A percentile compares a stretch with the other conserved stretches of the same genome.
Conservation (phyloP, 2,888 invertebrate genomes). For the Falcaria lacertinaria region DNA sequence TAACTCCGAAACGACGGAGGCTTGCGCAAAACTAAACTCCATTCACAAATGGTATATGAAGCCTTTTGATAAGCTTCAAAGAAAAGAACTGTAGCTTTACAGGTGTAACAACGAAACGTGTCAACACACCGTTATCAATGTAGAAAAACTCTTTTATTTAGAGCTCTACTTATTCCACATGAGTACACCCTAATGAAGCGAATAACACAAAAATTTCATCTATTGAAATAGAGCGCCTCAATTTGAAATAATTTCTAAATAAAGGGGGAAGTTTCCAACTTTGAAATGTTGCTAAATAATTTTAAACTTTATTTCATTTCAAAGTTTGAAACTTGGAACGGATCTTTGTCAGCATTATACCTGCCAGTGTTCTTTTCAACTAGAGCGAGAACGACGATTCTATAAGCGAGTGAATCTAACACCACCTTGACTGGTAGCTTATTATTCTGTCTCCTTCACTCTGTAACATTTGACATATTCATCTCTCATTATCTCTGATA, state of each 20-base stretch:
- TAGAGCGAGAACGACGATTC: background rate
- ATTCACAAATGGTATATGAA: constrained; percentile 34
- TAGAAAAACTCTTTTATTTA: constrained; percentile 16
- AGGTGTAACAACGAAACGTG: constrained; percentile 28
- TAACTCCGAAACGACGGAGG: constrained; percentile 19
- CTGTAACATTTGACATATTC: constrained; percentile 5
- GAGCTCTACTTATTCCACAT: constrained; percentile 9
- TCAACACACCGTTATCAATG: constrained; percentile 8
- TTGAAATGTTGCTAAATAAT: constrained; percentile 9
- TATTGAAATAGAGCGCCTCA: background rate
- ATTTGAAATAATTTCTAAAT: background rate
- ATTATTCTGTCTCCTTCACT: constrained; percentile 9
- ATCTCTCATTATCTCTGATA: background rate
- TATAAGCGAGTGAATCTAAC: constrained; percentile 1
- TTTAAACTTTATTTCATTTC: background rate
- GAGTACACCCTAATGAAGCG: constrained; percentile 4
- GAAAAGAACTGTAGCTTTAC: constrained; percentile 30
- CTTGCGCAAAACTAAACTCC: constrained; percentile 33
- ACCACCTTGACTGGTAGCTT: constrained; percentile 21
- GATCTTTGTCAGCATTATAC: constrained; percentile 3
- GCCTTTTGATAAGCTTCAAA: constrained; percentile 18
- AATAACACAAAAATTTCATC: background rate
- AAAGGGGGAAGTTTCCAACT: constrained; percentile 13
- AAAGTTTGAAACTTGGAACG: constrained; percentile 1
- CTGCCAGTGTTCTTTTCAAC: background rate